A percentile compares a stretch with the other conserved stretches of the same genome.
These are phyloP conservation scores for Phyllostomus hastatus DNA, from an alignment of 2,113 vertebrate species.

Conservation along the genomic window DNA sequence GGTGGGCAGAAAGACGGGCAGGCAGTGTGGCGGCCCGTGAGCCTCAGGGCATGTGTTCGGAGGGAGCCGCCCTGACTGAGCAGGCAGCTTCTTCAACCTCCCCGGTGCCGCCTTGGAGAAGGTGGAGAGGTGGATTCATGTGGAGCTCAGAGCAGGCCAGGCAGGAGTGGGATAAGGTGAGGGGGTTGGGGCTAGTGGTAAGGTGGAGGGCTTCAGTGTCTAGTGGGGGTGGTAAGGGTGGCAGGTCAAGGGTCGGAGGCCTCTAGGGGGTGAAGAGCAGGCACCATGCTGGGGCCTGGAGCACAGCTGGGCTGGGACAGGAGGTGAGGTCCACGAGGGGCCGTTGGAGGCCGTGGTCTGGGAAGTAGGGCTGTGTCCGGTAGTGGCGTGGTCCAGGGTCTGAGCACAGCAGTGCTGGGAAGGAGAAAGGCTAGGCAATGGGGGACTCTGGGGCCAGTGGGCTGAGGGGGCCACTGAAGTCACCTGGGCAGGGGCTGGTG, in stretches of 20 bases:
- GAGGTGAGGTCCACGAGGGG: not conserved
- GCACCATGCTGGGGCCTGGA: not conserved
- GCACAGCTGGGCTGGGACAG: not conserved
- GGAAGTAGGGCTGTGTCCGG: not conserved
- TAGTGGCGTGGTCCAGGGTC: not conserved
- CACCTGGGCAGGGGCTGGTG: rapidly evolving
- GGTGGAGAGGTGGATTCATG: not conserved
- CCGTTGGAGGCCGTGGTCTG: not conserved
- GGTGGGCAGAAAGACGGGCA: not conserved
- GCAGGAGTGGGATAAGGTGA: not conserved
- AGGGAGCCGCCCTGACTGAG: not conserved
- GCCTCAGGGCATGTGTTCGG: rapidly evolving
- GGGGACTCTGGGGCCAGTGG: not conserved
- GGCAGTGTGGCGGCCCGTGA: not conserved
- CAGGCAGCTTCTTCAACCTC: too few species aligned
- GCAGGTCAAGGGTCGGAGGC: not conserved
- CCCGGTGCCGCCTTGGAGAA: not conserved
- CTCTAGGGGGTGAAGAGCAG: not conserved
- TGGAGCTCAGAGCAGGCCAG: not conserved
- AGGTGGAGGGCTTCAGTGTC: not conserved
- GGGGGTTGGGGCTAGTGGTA: not conserved
- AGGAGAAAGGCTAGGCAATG: not conserved
- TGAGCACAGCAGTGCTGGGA: too few species aligned
- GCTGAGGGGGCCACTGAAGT: not conserved
- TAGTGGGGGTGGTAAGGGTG: not conserved